Evolutionary conservation across 2,888 invertebrate genomes (phyloP).

Genomic region (Agrochola litura): DNA sequence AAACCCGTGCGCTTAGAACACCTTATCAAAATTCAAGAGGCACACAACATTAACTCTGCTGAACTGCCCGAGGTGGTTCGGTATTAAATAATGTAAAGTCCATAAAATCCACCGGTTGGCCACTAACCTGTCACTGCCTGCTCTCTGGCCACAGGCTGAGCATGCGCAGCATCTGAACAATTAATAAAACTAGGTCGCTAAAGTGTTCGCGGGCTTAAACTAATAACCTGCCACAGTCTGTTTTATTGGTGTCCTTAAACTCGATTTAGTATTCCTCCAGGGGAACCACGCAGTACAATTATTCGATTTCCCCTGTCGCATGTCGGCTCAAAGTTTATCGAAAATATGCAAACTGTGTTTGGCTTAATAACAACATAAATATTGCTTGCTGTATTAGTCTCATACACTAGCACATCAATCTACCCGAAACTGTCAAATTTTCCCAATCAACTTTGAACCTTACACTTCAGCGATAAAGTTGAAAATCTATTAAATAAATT

Average conservation of each 20-base stretch:
- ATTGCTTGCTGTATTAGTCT: not conserved
- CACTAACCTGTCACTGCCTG: slow-evolving; percentile 40
- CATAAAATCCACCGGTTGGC: slow-evolving; percentile 42
- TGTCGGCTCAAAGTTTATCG: slow-evolving; percentile 40
- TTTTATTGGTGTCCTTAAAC: slow-evolving; percentile 59
- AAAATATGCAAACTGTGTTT: slow-evolving; percentile 31
- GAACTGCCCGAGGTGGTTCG: slow-evolving; percentile 38
- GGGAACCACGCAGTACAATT: slow-evolving; percentile 37
- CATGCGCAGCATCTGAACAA: slow-evolving; percentile 57
- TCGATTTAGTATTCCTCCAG: slow-evolving; percentile 60
- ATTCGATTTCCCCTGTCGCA: slow-evolving; percentile 50
- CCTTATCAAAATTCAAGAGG: slow-evolving; percentile 38
- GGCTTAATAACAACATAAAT: slow-evolving; percentile 40
- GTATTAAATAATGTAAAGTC: slow-evolving; percentile 48
- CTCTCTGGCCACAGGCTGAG: slow-evolving; percentile 46
- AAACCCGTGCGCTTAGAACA: not conserved
- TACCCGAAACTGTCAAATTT: too few relatives aligned
- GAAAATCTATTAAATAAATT: too few relatives aligned
- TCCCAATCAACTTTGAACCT: too few relatives aligned
- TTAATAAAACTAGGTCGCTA: slow-evolving; percentile 61
- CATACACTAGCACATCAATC: too few relatives aligned
- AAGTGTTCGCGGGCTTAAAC: slow-evolving; percentile 61
- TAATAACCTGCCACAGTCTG: slow-evolving; percentile 59
- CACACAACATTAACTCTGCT: slow-evolving; percentile 13
- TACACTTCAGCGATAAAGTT: too few relatives aligned